phyloP scores from a whole-genome alignment of 2,113 vertebrate species.

The Diadophis punctatus region DNA sequence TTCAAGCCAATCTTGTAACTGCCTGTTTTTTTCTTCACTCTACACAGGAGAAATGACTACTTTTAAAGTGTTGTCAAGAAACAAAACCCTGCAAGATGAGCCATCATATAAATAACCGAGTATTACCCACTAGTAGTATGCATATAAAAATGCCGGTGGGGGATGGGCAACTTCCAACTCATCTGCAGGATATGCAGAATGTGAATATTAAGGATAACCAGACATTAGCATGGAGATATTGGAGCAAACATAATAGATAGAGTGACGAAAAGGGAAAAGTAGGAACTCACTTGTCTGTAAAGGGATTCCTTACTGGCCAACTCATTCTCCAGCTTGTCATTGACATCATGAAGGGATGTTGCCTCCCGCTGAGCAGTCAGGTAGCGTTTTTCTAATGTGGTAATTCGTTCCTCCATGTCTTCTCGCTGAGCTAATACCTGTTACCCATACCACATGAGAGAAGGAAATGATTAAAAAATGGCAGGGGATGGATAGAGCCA shows the following conservation, averaged over 20 bases:
- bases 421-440: slow-evolving; percentile 88
- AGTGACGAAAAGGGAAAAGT: fast-evolving
- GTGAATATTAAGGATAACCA: not conserved
- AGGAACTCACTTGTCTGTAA: slow-evolving; percentile 79
- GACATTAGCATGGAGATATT: not conserved
- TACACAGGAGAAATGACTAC: slow-evolving; percentile 38
- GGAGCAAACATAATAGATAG: not conserved
- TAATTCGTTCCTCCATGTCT: slow-evolving; percentile 92
- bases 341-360: slow-evolving; percentile 89
- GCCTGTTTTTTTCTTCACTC: slow-evolving; percentile 93
- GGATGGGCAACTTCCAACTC: not conserved
- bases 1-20: slow-evolving; percentile 88
- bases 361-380: slow-evolving; percentile 74
- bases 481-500: too few relatives aligned
- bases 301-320: slow-evolving; percentile 91
- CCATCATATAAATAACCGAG: not conserved
- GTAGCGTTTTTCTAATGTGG: slow-evolving; percentile 86
- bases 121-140: not conserved
- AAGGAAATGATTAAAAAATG: not conserved
- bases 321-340: slow-evolving; percentile 92
- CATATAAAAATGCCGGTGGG: not conserved
- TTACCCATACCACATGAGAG: not conserved
- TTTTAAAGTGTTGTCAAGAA: not conserved
- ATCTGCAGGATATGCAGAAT: not conserved
- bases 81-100: too few relatives aligned